Conservation (phyloP, 1,140 invertebrate species). For the Dinothrombium tinctorium region DNA sequence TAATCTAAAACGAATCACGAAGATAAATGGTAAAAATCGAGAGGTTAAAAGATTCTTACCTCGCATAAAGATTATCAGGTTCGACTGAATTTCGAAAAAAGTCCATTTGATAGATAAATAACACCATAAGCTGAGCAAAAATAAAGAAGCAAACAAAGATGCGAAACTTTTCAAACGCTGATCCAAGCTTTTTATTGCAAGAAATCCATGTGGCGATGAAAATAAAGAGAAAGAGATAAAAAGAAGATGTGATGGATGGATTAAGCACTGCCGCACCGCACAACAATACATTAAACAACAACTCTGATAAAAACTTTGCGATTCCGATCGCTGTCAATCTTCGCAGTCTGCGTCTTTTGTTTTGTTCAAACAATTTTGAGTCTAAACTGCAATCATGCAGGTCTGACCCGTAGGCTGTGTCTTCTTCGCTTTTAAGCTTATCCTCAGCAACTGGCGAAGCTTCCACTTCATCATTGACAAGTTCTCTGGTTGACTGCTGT, state of each 20-base stretch:
- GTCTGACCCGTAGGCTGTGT: no score
- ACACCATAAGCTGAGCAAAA: constrained; percentile 40
- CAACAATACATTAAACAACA: constrained; percentile 19
- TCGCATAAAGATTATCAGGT: constrained; percentile 23
- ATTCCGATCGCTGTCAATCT: constrained; percentile 10
- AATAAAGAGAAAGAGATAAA: constrained; percentile 40
- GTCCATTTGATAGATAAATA: constrained; percentile 68
- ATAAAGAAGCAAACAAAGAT: constrained; percentile 39
- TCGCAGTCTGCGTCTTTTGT: not conserved
- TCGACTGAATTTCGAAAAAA: constrained; percentile 37
- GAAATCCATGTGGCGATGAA: constrained; percentile 65
- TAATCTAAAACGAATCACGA: constrained; percentile 15
- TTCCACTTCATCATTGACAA: no score
- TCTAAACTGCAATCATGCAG: no score
- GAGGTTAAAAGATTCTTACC: constrained; percentile 22
- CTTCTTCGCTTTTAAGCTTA: no score
- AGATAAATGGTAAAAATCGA: constrained; percentile 7
- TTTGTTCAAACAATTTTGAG: not conserved
- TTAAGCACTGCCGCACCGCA: constrained; percentile 42
- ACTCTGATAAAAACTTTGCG: constrained; percentile 16
- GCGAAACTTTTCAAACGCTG: constrained; percentile 33
- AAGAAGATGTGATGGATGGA: constrained; percentile 22
- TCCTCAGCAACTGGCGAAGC: no score
- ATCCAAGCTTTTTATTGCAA: constrained; percentile 37
- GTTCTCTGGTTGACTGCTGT: no score